Percentiles rank a stretch among this genome's conserved stretches.
Evolutionary conservation across 2,797 vertebrate genomes (phyloP).

Genomic region (Nyctibius grandis): DNA sequence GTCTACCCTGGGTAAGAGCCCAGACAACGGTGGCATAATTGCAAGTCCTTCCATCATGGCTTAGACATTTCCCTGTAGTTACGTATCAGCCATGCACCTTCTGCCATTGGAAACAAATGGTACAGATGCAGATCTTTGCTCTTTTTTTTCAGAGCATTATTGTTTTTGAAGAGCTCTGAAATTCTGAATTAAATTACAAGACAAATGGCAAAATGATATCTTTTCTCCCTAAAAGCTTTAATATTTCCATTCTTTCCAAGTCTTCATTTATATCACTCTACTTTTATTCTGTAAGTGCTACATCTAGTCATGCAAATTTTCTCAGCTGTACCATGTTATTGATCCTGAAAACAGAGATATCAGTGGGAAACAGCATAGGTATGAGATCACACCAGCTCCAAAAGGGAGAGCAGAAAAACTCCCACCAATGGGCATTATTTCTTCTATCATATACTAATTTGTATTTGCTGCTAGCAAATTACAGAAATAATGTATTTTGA

Average conservation of each 20-base stretch:
- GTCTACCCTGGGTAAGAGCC: not conserved
- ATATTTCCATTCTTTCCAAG: constrained; percentile 54
- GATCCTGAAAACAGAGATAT: constrained; percentile 52
- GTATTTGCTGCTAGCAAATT: constrained; percentile 28
- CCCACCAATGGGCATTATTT: constrained; percentile 8
- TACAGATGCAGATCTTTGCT: constrained; percentile 9
- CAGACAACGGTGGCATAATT: not conserved
- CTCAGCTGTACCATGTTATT: constrained; percentile 31
- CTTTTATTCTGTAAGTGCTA: constrained; percentile 59
- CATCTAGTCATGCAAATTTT: constrained; percentile 61
- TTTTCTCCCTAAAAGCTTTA: constrained; percentile 68
- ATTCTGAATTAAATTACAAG: constrained; percentile 69
- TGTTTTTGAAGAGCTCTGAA: constrained; percentile 55
- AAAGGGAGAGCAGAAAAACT: not conserved
- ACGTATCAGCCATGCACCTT: not conserved
- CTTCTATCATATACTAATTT: constrained; percentile 23
- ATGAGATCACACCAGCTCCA: constrained; percentile 27
- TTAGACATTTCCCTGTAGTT: not conserved
- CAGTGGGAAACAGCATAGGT: not conserved
- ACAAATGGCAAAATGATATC: constrained; percentile 56
- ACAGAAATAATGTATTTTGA: constrained; percentile 27
- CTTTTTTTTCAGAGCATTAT: constrained; percentile 44
- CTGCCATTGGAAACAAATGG: constrained; percentile 23
- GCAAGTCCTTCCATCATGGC: not conserved
- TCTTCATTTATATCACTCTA: constrained; percentile 49